Evolutionary conservation across 2,797 vertebrate genomes (phyloP), one percentile per base, ranked within the genome.

Genomic region (Sebastiscus albofasciatus): DNA sequence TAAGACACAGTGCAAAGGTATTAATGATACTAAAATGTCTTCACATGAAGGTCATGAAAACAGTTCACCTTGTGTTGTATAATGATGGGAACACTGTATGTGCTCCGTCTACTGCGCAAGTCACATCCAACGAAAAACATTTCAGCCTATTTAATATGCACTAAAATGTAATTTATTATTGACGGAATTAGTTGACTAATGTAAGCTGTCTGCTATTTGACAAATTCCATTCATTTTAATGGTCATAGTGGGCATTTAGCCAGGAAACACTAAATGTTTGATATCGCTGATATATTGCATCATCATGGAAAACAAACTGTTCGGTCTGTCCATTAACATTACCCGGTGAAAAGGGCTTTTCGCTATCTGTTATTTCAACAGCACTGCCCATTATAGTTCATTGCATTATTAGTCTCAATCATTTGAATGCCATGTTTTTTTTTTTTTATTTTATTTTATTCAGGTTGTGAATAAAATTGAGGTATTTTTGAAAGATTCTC

Each of bases 181-280:
- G 70, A 71, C 59, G 77, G 52, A n/a, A 34, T n/a, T 55, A 46
- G 18, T 64, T 80, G 62, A 77, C 58, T 75, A 59, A 75, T 80
- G 20, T 22, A 69, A 61, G 60, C 24, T 68, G 59, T 26, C 55
- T 74, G 61, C 80, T 62, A 22, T 75, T 62, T 72, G 31, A 79
- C 75, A 77, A 55, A 83, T 68, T 77, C 54, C 11, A 72, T 42
- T 80, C 39, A 67, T 75, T 81, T 70, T 59, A 72, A 75, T 78
- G 68, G 42, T 36, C 68, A 67, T 56, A 39, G 3, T 4, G 24
- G 55, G 34, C 66, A 27, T 72, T 82, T 82, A 55, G 42, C 67
- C 54, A 52, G 34, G 39, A 66, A 80, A 61, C 5, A 78, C 33
- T 67, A 69, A 77, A 67, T 64, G 33, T 77, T 86, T 67, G 56